Base-by-base conservation (phyloP, 2,888 invertebrate genomes). In the Morpho achilles region DNA sequence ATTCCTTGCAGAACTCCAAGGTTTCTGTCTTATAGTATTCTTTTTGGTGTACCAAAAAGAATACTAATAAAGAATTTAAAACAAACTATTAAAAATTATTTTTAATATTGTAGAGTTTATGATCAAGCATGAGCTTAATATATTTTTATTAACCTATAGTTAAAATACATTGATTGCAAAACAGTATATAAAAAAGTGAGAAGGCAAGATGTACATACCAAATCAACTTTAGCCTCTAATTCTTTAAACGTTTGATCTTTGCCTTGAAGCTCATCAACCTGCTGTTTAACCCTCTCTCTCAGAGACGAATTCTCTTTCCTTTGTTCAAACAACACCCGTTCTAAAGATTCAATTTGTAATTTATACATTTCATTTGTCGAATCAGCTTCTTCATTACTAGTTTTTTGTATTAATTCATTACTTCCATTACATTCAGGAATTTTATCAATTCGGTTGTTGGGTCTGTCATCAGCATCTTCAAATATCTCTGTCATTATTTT, bases 161-260 rank as follows among this genome's bases (percentile, higher is more conserved):
- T 32, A 32, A 5, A 5, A 32, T 32, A 5, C 3, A 32, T 1
- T 32, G 32, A 32, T 32, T 32, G 32, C 3, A 5, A 32, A 5
- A 32, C 16, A 5, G 32, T 32, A 22, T 32, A 32, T 47, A 51
- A n/a, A 10, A 51, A 32, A 16, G 16, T 16, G 45, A 16, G 44
- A 46, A 43, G 10, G n/a, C 49, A 40, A 49, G 45, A n/a, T 49
- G 22, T 7, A 8, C 43, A 46, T 62, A 92, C 92, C 78, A 79
- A 66, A 67, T 92, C 92, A 48, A 92, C 70, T 74, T 91, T 92
- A n/a, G 65, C 63, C 65, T 92, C 92, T 41, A 92, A 69, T 8
- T 92, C 91, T 62, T 87, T 91, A 23, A 83, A 86, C 0, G 69
- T 77, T 6, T 77, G 73, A 59, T 91, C 90, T 63, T 82, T 91